Conservation (phyloP, 2,113 vertebrate species). For the Pampusana beccarii region DNA sequence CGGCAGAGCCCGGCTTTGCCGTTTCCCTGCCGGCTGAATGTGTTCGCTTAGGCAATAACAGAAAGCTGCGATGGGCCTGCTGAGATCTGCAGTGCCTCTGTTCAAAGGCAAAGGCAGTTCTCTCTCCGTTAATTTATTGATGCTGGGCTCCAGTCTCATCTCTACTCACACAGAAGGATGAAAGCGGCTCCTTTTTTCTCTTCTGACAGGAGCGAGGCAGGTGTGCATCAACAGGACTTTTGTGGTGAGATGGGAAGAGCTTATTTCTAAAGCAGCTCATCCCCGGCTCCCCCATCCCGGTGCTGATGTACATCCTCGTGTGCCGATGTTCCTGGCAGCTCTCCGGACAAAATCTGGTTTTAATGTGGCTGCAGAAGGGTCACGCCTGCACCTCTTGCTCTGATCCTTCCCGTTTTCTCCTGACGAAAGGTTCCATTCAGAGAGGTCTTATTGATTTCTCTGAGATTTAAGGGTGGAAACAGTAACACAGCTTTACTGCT, state of each 20-base stretch:
- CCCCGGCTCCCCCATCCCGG: fast-evolving
- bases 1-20: background rate
- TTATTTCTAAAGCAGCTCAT: background rate
- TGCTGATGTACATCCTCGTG: background rate
- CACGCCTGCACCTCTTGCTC: background rate
- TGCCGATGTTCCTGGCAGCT: fast-evolving
- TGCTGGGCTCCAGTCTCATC: constrained; percentile 13
- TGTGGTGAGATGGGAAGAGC: background rate
- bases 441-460: background rate
- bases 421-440: background rate
- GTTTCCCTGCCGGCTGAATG: background rate
- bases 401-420: background rate
- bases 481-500: background rate
- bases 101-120: background rate
- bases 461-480: background rate
- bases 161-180: background rate
- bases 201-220: background rate
- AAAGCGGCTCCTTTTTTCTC: background rate
- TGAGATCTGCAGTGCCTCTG: background rate
- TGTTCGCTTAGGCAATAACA: background rate
- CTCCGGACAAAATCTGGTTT: background rate
- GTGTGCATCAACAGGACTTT: background rate
- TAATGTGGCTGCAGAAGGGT: background rate
- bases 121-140: background rate
- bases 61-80: background rate